Conservation (phyloP, 2,888 invertebrate species). For the Lepidochrysops patricia region DNA sequence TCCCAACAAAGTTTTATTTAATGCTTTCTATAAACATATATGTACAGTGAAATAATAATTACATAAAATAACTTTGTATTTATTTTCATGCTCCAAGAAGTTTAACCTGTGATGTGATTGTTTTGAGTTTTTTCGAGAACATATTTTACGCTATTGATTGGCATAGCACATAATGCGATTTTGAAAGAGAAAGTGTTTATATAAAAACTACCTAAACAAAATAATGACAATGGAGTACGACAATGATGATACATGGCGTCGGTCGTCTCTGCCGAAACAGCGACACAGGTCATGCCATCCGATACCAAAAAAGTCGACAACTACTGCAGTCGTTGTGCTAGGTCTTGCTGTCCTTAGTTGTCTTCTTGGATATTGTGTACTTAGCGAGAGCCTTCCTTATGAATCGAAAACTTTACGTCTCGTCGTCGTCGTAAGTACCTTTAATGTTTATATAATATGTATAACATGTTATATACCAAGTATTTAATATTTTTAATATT, state of each 20-base stretch:
- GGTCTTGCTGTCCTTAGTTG: slow-evolving; percentile 64
- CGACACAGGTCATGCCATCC: slow-evolving; percentile 41
- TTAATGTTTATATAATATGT: background rate
- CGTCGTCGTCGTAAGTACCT: slow-evolving; percentile 53
- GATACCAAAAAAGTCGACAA: slow-evolving; percentile 51
- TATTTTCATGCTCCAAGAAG: background rate
- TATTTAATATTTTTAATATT: background rate
- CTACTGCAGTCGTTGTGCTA: slow-evolving; percentile 55
- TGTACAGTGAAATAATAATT: too few species aligned
- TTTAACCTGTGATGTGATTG: background rate
- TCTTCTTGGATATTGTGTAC: slow-evolving; percentile 62
- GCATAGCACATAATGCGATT: background rate
- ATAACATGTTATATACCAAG: too few species aligned
- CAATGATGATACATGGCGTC: slow-evolving; percentile 60
- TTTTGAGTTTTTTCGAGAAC: background rate
- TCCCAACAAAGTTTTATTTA: too few species aligned
- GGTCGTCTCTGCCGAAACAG: slow-evolving; percentile 41
- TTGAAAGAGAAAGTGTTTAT: background rate
- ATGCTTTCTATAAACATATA: too few species aligned
- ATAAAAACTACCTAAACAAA: background rate
- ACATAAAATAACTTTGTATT: too few species aligned
- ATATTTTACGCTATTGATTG: background rate
- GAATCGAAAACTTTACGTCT: slow-evolving; percentile 62
- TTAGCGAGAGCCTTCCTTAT: slow-evolving; percentile 61
- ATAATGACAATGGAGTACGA: slow-evolving; percentile 50